These are phyloP conservation scores for Antennarius maculatus DNA, from an alignment of 2,797 vertebrate species.

Conservation along the genomic window DNA sequence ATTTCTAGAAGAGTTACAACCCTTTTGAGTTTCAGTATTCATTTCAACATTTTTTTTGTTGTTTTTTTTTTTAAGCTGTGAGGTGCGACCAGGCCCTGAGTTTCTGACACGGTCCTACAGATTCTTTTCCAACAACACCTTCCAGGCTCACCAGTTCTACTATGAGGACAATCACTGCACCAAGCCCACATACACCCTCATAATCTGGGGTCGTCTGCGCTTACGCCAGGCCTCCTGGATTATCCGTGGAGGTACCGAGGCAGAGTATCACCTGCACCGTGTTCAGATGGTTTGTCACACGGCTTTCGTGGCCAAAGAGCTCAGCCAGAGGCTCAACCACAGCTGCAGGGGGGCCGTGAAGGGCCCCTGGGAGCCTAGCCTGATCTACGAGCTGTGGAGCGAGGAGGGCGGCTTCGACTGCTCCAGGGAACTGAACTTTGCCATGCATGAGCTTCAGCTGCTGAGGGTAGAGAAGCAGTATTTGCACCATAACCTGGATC, in stretches of 20 bases:
- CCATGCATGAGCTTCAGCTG: conserved; percentile 97
- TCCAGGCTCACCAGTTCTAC: conserved; percentile 95
- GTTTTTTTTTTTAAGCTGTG: conserved; percentile 83
- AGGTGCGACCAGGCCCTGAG: conserved; percentile 94
- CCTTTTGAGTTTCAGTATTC: too few species aligned
- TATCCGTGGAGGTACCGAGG: conserved; percentile 93
- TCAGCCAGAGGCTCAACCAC: conserved; percentile 84
- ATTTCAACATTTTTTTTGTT: too few species aligned
- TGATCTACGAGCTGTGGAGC: conserved; percentile 88
- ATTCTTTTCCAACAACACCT: conserved; percentile 93
- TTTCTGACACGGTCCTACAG: conserved; percentile 94
- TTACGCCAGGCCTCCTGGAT: conserved; percentile 96
- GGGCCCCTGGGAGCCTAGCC: conserved; percentile 82
- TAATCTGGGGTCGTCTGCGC: conserved; percentile 88
- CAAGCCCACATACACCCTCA: conserved; percentile 89
- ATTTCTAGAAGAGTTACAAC: too few species aligned
- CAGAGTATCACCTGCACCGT: conserved; percentile 90
- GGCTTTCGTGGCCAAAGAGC: conserved; percentile 79
- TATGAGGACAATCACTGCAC: conserved; percentile 95
- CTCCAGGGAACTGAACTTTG: conserved; percentile 89
- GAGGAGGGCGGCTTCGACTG: conserved; percentile 88
- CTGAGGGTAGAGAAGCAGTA: conserved; percentile 95
- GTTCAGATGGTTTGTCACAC: conserved; percentile 90
- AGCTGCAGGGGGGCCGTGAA: conserved; percentile 84
- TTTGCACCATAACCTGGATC: conserved; percentile 90